Evolutionary conservation across 2,888 invertebrate genomes (phyloP).

Genomic region (Zaprionus lineosus): DNA sequence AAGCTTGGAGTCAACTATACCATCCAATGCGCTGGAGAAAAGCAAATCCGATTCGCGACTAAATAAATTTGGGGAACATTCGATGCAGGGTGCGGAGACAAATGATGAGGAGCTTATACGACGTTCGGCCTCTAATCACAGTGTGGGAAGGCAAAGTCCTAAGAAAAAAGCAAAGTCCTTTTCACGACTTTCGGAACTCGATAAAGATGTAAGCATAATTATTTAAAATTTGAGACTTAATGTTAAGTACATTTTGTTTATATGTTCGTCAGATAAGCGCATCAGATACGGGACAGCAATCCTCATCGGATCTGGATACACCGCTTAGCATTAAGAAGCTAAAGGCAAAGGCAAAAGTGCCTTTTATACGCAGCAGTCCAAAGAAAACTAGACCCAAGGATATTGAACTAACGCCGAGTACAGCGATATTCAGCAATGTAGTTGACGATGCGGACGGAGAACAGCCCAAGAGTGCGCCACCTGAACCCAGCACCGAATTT

Average conservation of each 20-base stretch:
- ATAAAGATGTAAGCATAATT: slow-evolving; percentile 84
- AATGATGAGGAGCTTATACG: slow-evolving; percentile 83
- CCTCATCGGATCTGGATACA: slow-evolving; percentile 81
- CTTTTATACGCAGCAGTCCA: slow-evolving; percentile 80
- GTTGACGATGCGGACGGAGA: slow-evolving; percentile 52
- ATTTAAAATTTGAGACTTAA: background rate
- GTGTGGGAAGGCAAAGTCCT: slow-evolving; percentile 83
- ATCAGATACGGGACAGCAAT: slow-evolving; percentile 81
- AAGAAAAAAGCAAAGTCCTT: slow-evolving; percentile 85
- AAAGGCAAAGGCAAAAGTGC: slow-evolving; percentile 80
- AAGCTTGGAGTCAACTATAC: slow-evolving; percentile 19
- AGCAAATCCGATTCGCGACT: slow-evolving; percentile 88
- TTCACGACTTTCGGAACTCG: slow-evolving; percentile 84
- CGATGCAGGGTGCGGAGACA: slow-evolving; percentile 53
- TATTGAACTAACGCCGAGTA: slow-evolving; percentile 58
- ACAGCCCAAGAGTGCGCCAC: slow-evolving; percentile 76
- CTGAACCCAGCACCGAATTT: slow-evolving; percentile 50
- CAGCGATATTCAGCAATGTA: slow-evolving; percentile 8
- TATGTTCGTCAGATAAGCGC: slow-evolving; percentile 75
- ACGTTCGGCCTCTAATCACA: slow-evolving; percentile 85
- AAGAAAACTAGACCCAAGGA: slow-evolving; percentile 79
- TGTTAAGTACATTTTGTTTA: background rate
- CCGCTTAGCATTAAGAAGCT: slow-evolving; percentile 81
- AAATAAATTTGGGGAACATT: slow-evolving; percentile 82
- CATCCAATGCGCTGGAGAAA: slow-evolving; percentile 84